Evolutionary conservation across 2,888 invertebrate species (phyloP).

Genomic region (Hirtodrosophila duncani): DNA sequence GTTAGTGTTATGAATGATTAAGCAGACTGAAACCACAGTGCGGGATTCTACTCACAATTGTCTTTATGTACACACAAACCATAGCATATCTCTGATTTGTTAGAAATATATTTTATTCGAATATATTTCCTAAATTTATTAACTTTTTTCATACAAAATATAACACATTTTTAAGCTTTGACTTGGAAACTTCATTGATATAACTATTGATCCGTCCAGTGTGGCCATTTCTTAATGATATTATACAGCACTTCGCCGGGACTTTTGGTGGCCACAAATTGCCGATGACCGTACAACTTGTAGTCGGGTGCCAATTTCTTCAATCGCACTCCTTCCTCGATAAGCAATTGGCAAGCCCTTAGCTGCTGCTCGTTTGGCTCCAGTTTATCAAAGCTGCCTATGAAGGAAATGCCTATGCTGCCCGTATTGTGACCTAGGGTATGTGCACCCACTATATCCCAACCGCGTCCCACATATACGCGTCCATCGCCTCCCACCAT

Average conservation of each 20-base stretch:
- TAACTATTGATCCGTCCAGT: conserved; percentile 78
- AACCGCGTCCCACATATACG: conserved; percentile 86
- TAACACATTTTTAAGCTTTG: not conserved
- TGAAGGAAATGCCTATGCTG: conserved; percentile 85
- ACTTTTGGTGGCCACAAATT: conserved; percentile 83
- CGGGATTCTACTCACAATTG: no score
- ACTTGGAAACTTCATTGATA: not conserved
- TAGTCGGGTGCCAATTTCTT: conserved; percentile 83
- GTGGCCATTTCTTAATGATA: conserved; percentile 84
- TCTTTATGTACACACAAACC: no score
- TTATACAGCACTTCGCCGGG: conserved; percentile 84
- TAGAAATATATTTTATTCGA: no score
- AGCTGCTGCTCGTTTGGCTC: conserved; percentile 81
- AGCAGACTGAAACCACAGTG: no score
- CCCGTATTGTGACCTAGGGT: conserved; percentile 82
- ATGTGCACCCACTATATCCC: conserved; percentile 86
- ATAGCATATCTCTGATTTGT: no score
- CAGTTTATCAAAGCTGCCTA: conserved; percentile 83
- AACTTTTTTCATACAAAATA: no score
- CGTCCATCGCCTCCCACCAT: conserved; percentile 87
- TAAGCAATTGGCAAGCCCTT: conserved; percentile 81
- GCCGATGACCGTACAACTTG: conserved; percentile 84
- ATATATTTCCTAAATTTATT: no score
- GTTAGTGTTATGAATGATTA: no score
- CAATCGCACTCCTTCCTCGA: conserved; percentile 81